phyloP scores from a whole-genome alignment of 2,888 invertebrate species.

The Adelphocoris suturalis region DNA sequence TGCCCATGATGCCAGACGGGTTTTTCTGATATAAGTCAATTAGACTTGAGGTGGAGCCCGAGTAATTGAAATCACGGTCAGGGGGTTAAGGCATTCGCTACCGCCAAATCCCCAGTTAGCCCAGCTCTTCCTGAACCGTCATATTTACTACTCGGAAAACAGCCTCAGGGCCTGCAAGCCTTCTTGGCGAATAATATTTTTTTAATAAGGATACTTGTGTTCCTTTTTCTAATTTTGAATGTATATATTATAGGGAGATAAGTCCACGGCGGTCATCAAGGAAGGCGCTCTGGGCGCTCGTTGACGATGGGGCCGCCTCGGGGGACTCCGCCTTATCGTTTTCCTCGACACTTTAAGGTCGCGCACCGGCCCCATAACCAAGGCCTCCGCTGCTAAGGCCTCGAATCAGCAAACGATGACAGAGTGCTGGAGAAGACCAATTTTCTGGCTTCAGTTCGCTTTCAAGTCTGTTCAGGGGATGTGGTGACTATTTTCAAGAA shows the following conservation, averaged over 20 bases:
- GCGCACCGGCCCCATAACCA: neutral
- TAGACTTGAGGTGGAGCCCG: neutral
- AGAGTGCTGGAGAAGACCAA: too few species aligned
- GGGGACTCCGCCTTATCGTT: conserved; percentile 32
- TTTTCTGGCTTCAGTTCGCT: too few species aligned
- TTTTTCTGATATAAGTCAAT: conserved; percentile 18
- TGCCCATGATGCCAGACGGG: neutral
- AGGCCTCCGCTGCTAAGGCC: too few species aligned
- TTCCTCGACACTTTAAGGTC: conserved; percentile 34
- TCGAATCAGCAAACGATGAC: too few species aligned
- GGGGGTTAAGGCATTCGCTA: neutral
- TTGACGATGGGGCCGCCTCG: neutral
- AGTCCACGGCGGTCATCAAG: neutral
- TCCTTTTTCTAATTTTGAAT: neutral
- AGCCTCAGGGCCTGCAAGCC: neutral
- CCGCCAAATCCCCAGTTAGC: neutral
- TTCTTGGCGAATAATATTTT: neutral
- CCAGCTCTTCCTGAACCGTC: neutral
- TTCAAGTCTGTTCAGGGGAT: too few species aligned
- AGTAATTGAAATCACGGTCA: conserved; percentile 36
- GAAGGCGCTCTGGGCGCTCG: neutral
- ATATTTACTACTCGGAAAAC: neutral
- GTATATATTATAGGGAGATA: neutral
- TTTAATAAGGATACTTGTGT: conserved; percentile 5
- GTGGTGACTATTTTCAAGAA: too few species aligned